Evolutionary conservation across 1,140 invertebrate species (phyloP).

Genomic region (Heterodera schachtii): DNA sequence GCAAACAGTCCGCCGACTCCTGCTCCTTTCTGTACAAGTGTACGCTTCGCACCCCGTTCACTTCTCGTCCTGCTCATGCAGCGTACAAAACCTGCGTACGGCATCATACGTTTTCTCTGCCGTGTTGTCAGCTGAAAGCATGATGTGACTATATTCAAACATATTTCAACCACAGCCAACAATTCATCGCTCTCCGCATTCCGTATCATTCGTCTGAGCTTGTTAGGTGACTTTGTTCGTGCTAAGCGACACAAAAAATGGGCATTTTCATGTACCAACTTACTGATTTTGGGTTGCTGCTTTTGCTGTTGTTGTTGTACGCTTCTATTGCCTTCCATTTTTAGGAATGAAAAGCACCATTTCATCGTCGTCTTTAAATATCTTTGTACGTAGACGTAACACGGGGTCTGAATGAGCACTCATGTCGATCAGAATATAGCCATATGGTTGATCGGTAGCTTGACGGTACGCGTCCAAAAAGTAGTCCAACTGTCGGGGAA

Average conservation of each 20-base stretch:
- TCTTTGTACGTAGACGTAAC: constrained; percentile 13
- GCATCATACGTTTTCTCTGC: constrained; percentile 24
- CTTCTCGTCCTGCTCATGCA: constrained; percentile 9
- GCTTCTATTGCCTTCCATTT: background rate
- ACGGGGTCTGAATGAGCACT: constrained; percentile 1
- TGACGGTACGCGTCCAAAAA: constrained; percentile 24
- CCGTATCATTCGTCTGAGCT: background rate
- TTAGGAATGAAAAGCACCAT: constrained; percentile 11
- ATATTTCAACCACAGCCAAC: constrained; percentile 26
- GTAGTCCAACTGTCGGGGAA: constrained; percentile 8
- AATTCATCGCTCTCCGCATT: background rate
- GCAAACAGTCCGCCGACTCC: background rate
- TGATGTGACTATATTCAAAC: constrained; percentile 26
- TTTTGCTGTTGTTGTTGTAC: background rate
- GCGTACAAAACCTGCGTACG: constrained; percentile 36
- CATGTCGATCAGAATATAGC: constrained; percentile 26
- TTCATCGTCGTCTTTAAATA: constrained; percentile 22
- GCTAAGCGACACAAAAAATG: background rate
- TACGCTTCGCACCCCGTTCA: constrained; percentile 18
- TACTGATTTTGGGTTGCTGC: background rate
- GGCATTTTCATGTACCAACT: background rate
- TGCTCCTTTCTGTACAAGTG: background rate
- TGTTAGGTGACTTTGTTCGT: constrained; percentile 9
- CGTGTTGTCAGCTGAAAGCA: constrained; percentile 13
- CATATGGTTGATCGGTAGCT: constrained; percentile 9